These are phyloP conservation scores for Chrysemys picta DNA, from an alignment of 2,113 vertebrate species.

Conservation along the genomic window DNA sequence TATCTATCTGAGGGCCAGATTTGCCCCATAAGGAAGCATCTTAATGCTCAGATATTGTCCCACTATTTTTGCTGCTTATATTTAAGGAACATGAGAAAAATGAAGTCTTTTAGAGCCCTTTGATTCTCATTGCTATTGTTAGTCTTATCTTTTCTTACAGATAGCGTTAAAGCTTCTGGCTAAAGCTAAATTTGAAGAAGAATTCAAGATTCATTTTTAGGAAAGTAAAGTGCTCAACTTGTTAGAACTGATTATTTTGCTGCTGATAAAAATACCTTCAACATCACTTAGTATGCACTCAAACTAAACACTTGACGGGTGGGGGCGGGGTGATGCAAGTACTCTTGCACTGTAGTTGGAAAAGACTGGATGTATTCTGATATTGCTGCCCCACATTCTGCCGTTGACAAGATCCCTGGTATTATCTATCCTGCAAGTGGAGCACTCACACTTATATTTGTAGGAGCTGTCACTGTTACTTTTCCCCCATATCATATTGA, in stretches of 20 bases:
- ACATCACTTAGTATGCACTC: slow-evolving; percentile 53
- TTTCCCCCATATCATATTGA: not conserved
- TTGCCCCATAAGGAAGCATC: fast-evolving
- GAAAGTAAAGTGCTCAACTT: slow-evolving; percentile 16
- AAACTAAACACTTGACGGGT: not conserved
- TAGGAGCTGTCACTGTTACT: not conserved
- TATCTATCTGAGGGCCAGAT: not conserved
- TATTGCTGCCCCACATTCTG: slow-evolving; percentile 23
- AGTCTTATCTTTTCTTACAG: not conserved
- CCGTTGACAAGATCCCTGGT: slow-evolving; percentile 38
- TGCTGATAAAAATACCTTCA: slow-evolving; percentile 58
- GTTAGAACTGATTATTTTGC: slow-evolving; percentile 4
- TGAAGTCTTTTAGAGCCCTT: not conserved
- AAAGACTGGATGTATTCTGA: not conserved
- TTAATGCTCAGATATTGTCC: not conserved
- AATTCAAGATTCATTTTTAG: slow-evolving; percentile 27
- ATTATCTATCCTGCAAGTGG: slow-evolving; percentile 59
- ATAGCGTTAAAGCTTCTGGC: not conserved
- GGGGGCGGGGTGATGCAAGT: not conserved
- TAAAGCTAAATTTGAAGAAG: slow-evolving; percentile 12
- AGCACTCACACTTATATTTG: slow-evolving; percentile 49
- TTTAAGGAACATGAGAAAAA: not conserved
- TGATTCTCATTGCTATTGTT: not conserved
- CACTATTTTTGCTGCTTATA: not conserved
- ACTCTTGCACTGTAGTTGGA: not conserved